Conservation (phyloP, 2,113 vertebrate genomes). For the Arothron firmamentum region DNA sequence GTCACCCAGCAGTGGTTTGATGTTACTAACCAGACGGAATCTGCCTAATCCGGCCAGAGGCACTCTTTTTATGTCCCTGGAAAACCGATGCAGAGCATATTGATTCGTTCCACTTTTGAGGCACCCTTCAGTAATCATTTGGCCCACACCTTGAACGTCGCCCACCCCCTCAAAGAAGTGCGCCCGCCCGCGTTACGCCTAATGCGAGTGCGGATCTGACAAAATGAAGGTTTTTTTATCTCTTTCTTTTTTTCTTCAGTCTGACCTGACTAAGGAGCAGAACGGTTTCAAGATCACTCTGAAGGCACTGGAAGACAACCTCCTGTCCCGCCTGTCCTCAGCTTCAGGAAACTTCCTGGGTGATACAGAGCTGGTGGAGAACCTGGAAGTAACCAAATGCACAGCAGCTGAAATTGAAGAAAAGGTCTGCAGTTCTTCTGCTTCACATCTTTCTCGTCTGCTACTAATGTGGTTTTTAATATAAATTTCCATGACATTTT, state of each 20-base stretch:
- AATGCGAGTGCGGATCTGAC: not conserved
- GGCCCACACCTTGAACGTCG: slow-evolving; percentile 30
- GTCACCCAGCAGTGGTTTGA: slow-evolving; percentile 43
- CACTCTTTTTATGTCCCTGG: slow-evolving; percentile 34
- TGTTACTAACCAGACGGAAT: slow-evolving; percentile 44
- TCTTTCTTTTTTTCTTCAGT: slow-evolving; percentile 67
- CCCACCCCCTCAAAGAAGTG: slow-evolving; percentile 8
- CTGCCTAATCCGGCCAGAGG: slow-evolving; percentile 53
- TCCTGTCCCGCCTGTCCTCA: slow-evolving; percentile 88
- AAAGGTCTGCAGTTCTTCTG: slow-evolving; percentile 74
- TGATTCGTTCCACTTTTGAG: slow-evolving; percentile 58
- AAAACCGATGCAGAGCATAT: slow-evolving; percentile 54
- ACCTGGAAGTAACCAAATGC: slow-evolving; percentile 88
- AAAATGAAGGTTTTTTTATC: slow-evolving; percentile 18
- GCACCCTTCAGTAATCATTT: slow-evolving; percentile 43
- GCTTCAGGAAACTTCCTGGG: slow-evolving; percentile 93
- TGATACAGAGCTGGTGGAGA: slow-evolving; percentile 88
- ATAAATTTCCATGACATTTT: too few species aligned
- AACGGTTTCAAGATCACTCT: slow-evolving; percentile 97
- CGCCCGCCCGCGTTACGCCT: not conserved
- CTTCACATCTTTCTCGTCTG: not conserved
- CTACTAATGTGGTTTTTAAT: not conserved
- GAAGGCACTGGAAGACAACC: slow-evolving; percentile 89
- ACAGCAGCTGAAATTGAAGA: slow-evolving; percentile 87
- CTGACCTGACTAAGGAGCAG: slow-evolving; percentile 89